A percentile compares a stretch with the other conserved stretches of the same genome.
Evolutionary conservation across 2,888 invertebrate species (phyloP).

Genomic region (Polyploca ridens): DNA sequence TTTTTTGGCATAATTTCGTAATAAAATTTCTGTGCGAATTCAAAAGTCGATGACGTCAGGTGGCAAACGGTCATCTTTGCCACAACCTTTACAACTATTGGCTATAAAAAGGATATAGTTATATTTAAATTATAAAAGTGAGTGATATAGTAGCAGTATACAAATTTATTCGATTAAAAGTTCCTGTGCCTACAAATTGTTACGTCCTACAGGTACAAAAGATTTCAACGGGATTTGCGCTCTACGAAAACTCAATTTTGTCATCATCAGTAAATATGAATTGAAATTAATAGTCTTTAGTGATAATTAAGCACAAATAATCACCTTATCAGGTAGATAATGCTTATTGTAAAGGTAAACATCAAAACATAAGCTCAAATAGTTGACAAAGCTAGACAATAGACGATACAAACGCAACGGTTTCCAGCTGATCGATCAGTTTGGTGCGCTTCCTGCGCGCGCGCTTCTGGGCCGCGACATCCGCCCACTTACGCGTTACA

Average conservation of each 20-base stretch:
- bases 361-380: background rate
- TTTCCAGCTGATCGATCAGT: conserved; percentile 32
- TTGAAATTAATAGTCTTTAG: no score
- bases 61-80: background rate
- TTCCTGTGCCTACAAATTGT: background rate
- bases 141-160: background rate
- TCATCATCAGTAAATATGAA: background rate
- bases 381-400: conserved; percentile 25
- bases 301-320: no score
- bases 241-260: background rate
- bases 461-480: conserved; percentile 35
- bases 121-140: background rate
- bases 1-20: conserved; percentile 5
- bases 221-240: background rate
- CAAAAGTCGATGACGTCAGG: background rate
- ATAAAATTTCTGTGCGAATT: background rate
- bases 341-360: background rate
- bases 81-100: background rate
- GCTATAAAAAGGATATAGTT: background rate
- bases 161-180: background rate
- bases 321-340: no score
- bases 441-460: conserved; percentile 33
- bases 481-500: conserved; percentile 29
- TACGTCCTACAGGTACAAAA: background rate
- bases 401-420: conserved; percentile 32